A percentile compares a stretch with the other conserved stretches of the same genome.
These are phyloP conservation scores for Dendrocincla fuliginosa DNA, from an alignment of 2,797 vertebrate genomes.

Conservation along the genomic window DNA sequence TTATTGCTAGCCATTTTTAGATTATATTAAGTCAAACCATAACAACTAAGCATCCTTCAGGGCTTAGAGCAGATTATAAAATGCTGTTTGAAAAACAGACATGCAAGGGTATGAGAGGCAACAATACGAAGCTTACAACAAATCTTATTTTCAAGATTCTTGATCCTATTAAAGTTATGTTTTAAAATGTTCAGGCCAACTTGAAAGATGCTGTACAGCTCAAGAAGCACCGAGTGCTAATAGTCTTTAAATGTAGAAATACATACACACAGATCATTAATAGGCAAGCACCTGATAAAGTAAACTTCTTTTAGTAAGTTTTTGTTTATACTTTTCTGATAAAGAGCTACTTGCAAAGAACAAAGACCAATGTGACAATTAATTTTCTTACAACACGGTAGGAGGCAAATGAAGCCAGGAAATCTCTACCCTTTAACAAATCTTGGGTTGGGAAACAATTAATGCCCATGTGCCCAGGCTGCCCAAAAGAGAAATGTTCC, in stretches of 20 bases:
- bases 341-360: neutral
- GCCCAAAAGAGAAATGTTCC: neutral
- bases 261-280: neutral
- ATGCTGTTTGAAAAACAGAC: constrained; percentile 44
- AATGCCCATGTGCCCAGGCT: neutral
- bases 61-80: constrained; percentile 53
- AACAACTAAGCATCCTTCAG: constrained; percentile 49
- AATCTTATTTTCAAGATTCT: constrained; percentile 42
- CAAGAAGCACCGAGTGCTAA: neutral
- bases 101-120: neutral
- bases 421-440: neutral
- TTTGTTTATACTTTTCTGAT: neutral
- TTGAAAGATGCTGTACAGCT: neutral
- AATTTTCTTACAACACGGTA: neutral
- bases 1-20: constrained; percentile 56
- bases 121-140: constrained; percentile 36
- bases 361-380: neutral
- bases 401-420: neutral
- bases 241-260: neutral
- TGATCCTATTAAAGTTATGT: constrained; percentile 34
- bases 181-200: constrained; percentile 4
- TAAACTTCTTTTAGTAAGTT: neutral
- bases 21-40: constrained; percentile 52
- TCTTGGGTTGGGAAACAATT: neutral
- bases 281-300: neutral